Percentiles rank a stretch among this genome's conserved stretches.
phyloP scores from a whole-genome alignment of 2,888 invertebrate genomes.

The Crepidodera aurea region DNA sequence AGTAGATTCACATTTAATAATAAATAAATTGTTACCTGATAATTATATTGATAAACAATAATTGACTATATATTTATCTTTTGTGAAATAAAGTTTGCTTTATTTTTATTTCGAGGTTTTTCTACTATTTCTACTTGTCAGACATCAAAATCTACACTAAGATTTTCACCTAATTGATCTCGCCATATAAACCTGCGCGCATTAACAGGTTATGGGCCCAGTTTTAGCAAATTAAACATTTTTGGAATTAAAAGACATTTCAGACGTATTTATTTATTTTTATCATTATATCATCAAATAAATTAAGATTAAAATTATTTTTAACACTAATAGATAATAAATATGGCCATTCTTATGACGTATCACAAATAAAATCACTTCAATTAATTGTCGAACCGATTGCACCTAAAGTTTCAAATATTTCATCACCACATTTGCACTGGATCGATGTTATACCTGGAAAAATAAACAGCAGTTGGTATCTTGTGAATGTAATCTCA shows the following conservation, averaged over 20 bases:
- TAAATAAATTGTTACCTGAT: slow-evolving; percentile 19
- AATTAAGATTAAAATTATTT: slow-evolving; percentile 34
- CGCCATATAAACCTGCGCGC: too few relatives aligned
- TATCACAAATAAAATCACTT: slow-evolving; percentile 59
- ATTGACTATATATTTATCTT: slow-evolving; percentile 32
- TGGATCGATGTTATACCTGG: slow-evolving; percentile 33
- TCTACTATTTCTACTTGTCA: too few relatives aligned
- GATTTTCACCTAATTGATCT: too few relatives aligned
- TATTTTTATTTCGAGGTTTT: slow-evolving; percentile 30
- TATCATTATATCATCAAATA: slow-evolving; percentile 23
- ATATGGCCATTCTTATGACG: slow-evolving; percentile 49
- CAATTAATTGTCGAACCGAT: slow-evolving; percentile 43
- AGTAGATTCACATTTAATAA: slow-evolving; percentile 23
- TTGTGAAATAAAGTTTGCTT: slow-evolving; percentile 38
- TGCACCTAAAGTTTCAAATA: slow-evolving; percentile 46
- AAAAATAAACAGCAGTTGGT: too few relatives aligned
- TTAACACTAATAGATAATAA: slow-evolving; percentile 40
- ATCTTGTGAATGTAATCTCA: too few relatives aligned
- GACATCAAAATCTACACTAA: too few relatives aligned
- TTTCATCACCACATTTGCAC: slow-evolving; percentile 41
- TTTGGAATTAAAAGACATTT: background rate
- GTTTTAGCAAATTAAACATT: too few relatives aligned
- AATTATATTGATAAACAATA: slow-evolving; percentile 16
- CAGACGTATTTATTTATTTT: too few relatives aligned
- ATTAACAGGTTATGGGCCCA: too few relatives aligned